A percentile compares a stretch with the other conserved stretches of the same genome.
These are phyloP conservation scores for Bradysia coprophila DNA, from an alignment of 1,140 invertebrate genomes.

Conservation along the genomic window DNA sequence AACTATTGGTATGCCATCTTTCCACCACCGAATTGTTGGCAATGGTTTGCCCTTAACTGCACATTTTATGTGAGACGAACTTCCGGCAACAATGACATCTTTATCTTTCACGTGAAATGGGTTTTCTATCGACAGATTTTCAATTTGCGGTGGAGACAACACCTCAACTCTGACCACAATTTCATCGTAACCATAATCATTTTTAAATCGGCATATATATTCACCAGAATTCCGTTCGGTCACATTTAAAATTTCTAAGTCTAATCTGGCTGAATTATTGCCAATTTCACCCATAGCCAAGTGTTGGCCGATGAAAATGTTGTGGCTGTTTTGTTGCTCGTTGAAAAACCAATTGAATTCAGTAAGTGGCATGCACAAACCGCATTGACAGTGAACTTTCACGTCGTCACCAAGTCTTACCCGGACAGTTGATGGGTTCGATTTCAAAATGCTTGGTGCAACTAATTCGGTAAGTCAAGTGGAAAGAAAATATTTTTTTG, in stretches of 20 bases:
- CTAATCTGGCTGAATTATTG: too few relatives aligned
- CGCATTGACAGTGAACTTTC: slow-evolving; percentile 27
- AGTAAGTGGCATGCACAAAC: slow-evolving; percentile 9
- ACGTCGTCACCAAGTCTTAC: slow-evolving; percentile 12
- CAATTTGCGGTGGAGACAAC: background rate
- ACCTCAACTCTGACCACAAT: background rate
- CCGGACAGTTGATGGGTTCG: too few relatives aligned
- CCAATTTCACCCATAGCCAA: too few relatives aligned
- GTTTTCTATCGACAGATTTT: background rate
- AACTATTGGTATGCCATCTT: background rate
- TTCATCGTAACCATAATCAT: background rate
- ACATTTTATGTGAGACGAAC: background rate
- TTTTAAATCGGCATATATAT: background rate
- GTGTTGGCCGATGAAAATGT: too few relatives aligned
- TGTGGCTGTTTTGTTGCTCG: too few relatives aligned
- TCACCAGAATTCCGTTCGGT: background rate
- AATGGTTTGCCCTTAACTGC: background rate
- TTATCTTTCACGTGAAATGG: background rate
- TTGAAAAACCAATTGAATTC: background rate
- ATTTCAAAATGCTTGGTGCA: too few relatives aligned
- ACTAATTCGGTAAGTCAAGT: too few relatives aligned
- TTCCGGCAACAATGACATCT: background rate
- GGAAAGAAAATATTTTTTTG: too few relatives aligned
- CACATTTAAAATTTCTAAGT: background rate
- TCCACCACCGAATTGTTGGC: background rate